Evolutionary conservation across 2,113 vertebrate genomes (phyloP), one percentile per base, ranked within the genome.

Genomic region (Cephalopholis sonnerati): DNA sequence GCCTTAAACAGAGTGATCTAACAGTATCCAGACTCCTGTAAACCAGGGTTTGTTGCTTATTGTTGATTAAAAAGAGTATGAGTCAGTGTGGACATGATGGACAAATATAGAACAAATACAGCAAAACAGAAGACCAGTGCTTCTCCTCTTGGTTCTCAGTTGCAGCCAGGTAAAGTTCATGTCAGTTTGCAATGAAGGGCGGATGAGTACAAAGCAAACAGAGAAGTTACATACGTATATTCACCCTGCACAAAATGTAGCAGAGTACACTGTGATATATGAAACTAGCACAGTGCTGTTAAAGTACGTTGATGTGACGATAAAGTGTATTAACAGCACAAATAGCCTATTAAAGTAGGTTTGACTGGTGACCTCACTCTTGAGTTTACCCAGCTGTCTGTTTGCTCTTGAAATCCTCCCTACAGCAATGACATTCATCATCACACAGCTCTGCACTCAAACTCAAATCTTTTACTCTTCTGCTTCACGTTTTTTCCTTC

Each of bases 341-440:
- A 18, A 55, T 17, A 63, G 36, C 27, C 17, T 48, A 6, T 59
- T 4, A 66, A 2, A 72, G 25, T 15, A 46, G 0, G 2, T 81
- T 67, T 59, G 16, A 32, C 25, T 24, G 3, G 67, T 17, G 22
- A 53, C 51, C 22, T 27, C 22, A 27, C n/a, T 36, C 8, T 9
- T 55, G 12, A 59, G 17, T 82, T 83, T 27, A 59, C 7, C 50
- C 62, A 63, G 51, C 75, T 22, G 32, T 46, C 65, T 50, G 58
- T 58, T 65, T n/a, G 44, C 51, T 67, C 17, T 9, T 51, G 0
- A 63, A 58, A 25, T 44, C 36, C 55, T 53, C 54, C 68, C 79
- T 39, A 20, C 53, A 41, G 64, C 46, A 17, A 50, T 65, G 18
- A 62, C 51, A 24, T 29, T 78, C 61, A 53, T 68, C 50, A 46